Base-by-base conservation (phyloP, 2,888 invertebrate species). In the Sesamia inferens region DNA sequence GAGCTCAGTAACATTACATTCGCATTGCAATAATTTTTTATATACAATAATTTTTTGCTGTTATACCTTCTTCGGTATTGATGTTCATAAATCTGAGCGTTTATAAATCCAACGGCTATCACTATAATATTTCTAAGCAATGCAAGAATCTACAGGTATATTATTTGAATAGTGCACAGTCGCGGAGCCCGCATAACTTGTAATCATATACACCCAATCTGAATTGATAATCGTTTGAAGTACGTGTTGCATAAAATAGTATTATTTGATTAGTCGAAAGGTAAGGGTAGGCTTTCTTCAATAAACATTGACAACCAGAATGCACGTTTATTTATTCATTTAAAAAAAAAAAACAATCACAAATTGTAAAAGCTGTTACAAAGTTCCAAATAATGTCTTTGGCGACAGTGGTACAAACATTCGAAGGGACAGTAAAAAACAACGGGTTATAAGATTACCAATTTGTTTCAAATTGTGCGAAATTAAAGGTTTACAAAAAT, bases 301-400 rank as follows among this genome's bases (percentile, higher is more conserved):
- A 79, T 83, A 63, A 80, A 68, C 51, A 54, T 19, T 51, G 42
- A 24, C 82, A 79, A 83, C 65, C 82, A 85, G 86, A 92, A 92
- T 94, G 93, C 91, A 94, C 91, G 90, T 94, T 94, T 93, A 93
- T 93, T 94, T 92, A 93, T 90, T 94, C 85, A 92, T 90, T 90
- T 91, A 85, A 78, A 79, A 81, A 80, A 80, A 71, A 90, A 92
- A 93, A 93, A 90, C 88, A 92, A 92, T 93, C 92, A 94, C 92
- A 94, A 89, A 89, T 88, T 89, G 90, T 92, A 91, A 88, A 92
- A 94, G 92, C 92, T 87, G 89, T 91, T 92, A 92, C 88, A 92
- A 90, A 90, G 89, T 89, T 90, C 81, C 85, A 85, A 87, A 85
- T 71, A 71, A 82, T 73, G 79, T 82, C 75, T 85, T 84, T 88